Conservation (phyloP, 2,797 vertebrate genomes). For the Steatocranus sp. region DNA sequence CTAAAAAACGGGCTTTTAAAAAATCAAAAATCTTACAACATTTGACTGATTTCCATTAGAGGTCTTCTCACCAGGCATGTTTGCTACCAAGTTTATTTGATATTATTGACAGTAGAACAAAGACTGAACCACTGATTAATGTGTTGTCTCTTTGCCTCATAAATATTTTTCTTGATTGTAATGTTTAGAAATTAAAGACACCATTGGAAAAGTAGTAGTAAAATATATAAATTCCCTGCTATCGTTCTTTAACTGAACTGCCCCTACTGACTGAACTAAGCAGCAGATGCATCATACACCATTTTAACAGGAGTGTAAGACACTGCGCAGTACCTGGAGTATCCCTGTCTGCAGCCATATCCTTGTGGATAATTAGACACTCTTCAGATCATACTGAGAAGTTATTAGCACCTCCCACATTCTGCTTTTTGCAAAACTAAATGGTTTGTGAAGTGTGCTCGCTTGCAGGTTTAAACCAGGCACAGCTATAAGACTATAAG, state of each 20-base stretch:
- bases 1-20: not conserved
- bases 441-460: not conserved
- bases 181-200: not conserved
- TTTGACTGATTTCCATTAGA: not conserved
- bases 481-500: not conserved
- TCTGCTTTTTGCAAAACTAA: not conserved
- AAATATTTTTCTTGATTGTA: not conserved
- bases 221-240: not conserved
- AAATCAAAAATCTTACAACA: not conserved
- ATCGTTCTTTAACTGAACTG: not conserved
- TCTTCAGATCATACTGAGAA: not conserved
- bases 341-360: slow-evolving; percentile 38
- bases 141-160: not conserved
- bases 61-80: not conserved
- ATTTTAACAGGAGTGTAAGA: not conserved
- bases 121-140: not conserved
- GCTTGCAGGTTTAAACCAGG: not conserved
- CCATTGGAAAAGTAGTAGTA: accelerated
- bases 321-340: not conserved
- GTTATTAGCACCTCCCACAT: not conserved
- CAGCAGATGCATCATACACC: not conserved
- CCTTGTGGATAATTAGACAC: not conserved
- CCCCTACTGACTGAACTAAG: not conserved
- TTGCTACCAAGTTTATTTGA: not conserved
- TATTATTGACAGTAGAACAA: not conserved